Evolutionary conservation across 2,113 vertebrate species (phyloP), one percentile per base, ranked within the genome.

Genomic region (Tor tambroides): DNA sequence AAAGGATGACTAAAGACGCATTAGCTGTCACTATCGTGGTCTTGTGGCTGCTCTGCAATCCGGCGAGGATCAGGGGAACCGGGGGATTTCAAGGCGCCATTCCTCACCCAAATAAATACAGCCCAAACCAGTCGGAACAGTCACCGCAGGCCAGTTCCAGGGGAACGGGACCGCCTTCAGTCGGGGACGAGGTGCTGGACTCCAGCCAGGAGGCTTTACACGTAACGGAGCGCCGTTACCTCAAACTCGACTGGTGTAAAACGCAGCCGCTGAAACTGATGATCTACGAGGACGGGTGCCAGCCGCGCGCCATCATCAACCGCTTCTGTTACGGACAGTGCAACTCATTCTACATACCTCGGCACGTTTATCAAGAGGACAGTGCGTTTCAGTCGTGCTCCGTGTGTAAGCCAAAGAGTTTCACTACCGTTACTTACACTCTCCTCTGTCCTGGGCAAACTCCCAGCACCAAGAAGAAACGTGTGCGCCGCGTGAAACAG

Each of bases 291-390:
- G 97, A 98, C 71, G 97, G 98, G 87, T 99, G 98, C 93, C 93
- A 96, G 88, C 98, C 96, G 88, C 97, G 97, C 65, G 96, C 95
- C 91, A 96, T 99, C 89, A 96, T 98, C 89, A 99, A 99, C 92
- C 95, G 97, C 75, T 99, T 99, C 91, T 99, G 98, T 93, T 99
- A 99, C 0, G 98, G 98, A 80, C 98, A 99, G 93, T 99, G 98
- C 94, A 99, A 99, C 94, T 99, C 98, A 21, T 99, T 99, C 92
- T 98, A 97, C 92, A 99, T 99, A 89, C 98, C 98, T 38, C 93
- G 97, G 86, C 97, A 98, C 2, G 92, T 97, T 67, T 96, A 96
- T 87, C 96, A 95, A 89, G 98, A 98, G 86, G 97, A 98, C 74
- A 95, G 95, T 81, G 96, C 95, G 56, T 99, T 99, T 84, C 96